A percentile compares a stretch with the other conserved stretches of the same genome.
These are phyloP conservation scores for Drosophila incognita DNA, from an alignment of 2,888 invertebrate species.

Conservation along the genomic window DNA sequence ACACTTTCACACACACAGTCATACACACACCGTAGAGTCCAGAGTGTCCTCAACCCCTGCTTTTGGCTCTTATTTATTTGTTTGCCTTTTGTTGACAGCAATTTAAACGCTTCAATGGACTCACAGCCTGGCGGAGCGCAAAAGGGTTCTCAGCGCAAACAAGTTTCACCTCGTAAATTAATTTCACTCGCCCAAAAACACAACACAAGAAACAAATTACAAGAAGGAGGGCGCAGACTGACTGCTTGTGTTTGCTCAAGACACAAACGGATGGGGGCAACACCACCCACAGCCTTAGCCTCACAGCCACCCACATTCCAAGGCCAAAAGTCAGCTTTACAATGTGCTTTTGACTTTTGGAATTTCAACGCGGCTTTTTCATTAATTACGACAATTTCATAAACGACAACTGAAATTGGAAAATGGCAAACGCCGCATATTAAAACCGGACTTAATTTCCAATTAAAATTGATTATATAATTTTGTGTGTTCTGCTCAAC, in stretches of 20 bases:
- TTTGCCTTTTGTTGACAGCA: conserved; percentile 80
- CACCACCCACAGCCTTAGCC: not conserved
- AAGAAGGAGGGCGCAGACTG: not conserved
- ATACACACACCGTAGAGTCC: conserved; percentile 17
- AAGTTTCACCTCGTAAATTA: conserved; percentile 79
- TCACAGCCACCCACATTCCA: not conserved
- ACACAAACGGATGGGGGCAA: conserved; percentile 5
- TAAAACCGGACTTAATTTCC: conserved; percentile 33
- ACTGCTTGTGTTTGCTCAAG: conserved; percentile 12
- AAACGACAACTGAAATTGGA: conserved; percentile 8
- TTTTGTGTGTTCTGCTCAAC: conserved; percentile 12
- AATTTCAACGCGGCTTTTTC: conserved; percentile 24
- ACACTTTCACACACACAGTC: not conserved
- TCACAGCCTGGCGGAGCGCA: conserved; percentile 49
- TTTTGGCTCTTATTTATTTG: conserved; percentile 77
- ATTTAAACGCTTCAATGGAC: conserved; percentile 80
- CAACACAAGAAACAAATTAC: conserved; percentile 65
- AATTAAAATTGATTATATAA: conserved; percentile 52
- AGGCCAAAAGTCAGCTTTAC: conserved; percentile 43
- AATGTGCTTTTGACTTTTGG: conserved; percentile 9
- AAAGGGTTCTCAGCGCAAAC: conserved; percentile 74
- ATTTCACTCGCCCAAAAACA: conserved; percentile 61
- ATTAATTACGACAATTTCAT: conserved; percentile 53
- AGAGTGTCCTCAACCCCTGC: conserved; percentile 42
- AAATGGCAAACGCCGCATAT: conserved; percentile 41